Evolutionary conservation across 2,797 vertebrate species (phyloP), one percentile per base, ranked within the genome.

Genomic region (Microhierax caerulescens): DNA sequence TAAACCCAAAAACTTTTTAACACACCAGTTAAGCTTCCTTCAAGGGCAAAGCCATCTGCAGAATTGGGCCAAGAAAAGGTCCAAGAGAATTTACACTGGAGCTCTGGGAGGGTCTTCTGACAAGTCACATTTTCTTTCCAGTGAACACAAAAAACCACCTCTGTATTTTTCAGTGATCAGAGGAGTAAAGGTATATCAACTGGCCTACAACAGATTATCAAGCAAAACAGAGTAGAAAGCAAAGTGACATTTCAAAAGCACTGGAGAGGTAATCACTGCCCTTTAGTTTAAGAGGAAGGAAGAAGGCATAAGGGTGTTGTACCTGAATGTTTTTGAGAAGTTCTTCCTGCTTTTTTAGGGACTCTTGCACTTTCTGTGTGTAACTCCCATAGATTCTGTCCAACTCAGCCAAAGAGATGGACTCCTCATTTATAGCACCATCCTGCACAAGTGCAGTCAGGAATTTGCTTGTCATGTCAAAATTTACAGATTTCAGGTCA

Each of bases 391-490:
- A 99, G 97, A 99, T 91, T 80, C 98, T 98, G 96, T 99, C 99
- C 63, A 99, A 97, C 94, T 99, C 99, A 2, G 98, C 90, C 39
- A 98, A 97, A 19, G 99, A 99, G 91, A 99, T 97, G 70, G 98
- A 98, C 97, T 99, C 99, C 95, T 99, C 99, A 30, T 98, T 99
- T 97, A 99, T 98, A 95, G 99, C 98, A 32, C 99, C 99, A 70
- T 99, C 99, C 95, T 99, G 99, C 0, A 98, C 98, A 69, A 99
- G 98, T 7, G 99, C 99, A 8, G 98, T 98, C 96, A 99, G 98
- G 98, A 99, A 99, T 97, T 98, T 98, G 92, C 97, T 95, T 3
- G 98, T 99, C 99, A 99, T 99, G 97, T 99, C 99, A 96, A 99
- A 99, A 93, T 99, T 99, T 64, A 99, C 98, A 1, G 98, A 97